Evolutionary conservation across 2,113 vertebrate species (phyloP).

Genomic region (Labeo catla): DNA sequence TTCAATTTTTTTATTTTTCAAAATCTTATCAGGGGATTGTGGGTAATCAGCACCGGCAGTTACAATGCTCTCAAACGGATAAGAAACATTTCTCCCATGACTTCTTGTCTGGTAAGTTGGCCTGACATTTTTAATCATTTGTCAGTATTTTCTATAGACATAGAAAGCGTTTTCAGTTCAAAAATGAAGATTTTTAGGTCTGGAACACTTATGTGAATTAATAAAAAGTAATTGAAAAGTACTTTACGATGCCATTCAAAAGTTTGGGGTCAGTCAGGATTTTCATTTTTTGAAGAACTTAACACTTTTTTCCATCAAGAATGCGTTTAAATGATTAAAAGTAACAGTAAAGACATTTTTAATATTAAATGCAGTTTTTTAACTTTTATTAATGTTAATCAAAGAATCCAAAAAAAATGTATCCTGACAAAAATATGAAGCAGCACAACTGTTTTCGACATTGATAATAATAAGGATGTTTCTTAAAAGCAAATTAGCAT

Average conservation of each 20-base stretch:
- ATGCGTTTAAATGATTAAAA: background rate
- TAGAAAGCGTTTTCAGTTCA: background rate
- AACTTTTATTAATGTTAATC: background rate
- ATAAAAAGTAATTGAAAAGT: background rate
- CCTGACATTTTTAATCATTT: background rate
- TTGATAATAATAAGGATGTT: background rate
- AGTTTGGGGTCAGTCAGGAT: background rate
- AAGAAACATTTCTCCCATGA: conserved; percentile 41
- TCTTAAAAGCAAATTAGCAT: background rate
- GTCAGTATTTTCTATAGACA: background rate
- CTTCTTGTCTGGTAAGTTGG: conserved; percentile 51
- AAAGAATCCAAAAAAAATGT: background rate
- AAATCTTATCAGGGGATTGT: conserved; percentile 27
- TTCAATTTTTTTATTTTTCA: background rate
- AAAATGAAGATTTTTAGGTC: background rate
- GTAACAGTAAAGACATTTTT: background rate
- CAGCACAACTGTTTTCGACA: background rate
- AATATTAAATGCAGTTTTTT: background rate
- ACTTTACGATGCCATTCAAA: background rate
- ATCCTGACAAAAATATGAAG: background rate
- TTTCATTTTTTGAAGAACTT: background rate
- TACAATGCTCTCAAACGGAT: conserved; percentile 24
- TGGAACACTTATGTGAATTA: background rate
- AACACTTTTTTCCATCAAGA: background rate
- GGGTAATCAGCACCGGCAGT: conserved; percentile 32